phyloP scores from a whole-genome alignment of 2,888 invertebrate species.

The Microplitis manilae region DNA sequence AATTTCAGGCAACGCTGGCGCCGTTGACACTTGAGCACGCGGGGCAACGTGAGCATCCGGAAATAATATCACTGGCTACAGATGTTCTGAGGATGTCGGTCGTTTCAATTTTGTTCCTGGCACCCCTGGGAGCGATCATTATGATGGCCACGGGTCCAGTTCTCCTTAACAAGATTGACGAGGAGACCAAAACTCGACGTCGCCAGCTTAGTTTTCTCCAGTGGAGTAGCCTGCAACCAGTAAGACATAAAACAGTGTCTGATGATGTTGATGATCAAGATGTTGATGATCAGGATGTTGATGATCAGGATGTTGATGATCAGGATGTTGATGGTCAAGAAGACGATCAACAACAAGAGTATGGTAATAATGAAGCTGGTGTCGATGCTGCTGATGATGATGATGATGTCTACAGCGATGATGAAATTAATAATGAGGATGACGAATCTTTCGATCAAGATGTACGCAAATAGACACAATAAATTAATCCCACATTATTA shows the following conservation, averaged over 20 bases:
- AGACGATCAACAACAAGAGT: background rate
- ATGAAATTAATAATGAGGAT: background rate
- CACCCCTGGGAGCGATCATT: constrained; percentile 62
- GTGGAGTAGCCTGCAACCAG: constrained; percentile 47
- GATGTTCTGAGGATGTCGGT: constrained; percentile 63
- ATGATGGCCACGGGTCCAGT: constrained; percentile 63
- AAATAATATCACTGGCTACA: constrained; percentile 56
- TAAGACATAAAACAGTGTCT: background rate
- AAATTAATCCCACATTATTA: background rate
- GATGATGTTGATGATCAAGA: background rate
- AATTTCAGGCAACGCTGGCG: constrained; percentile 77
- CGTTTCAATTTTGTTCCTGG: constrained; percentile 61
- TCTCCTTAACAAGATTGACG: constrained; percentile 57
- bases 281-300: background rate
- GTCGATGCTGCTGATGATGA: background rate
- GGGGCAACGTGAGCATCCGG: constrained; percentile 42
- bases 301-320: background rate
- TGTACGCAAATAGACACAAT: background rate
- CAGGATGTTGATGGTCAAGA: background rate
- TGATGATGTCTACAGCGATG: background rate
- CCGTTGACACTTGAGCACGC: constrained; percentile 74
- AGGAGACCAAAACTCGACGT: constrained; percentile 48
- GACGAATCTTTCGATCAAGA: background rate
- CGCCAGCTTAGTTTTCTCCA: constrained; percentile 47
- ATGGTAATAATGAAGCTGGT: background rate